Percentiles rank a stretch among this genome's conserved stretches.
Conservation (phyloP, 2,888 invertebrate species). For the Mesorhabditis sp. region DNA sequence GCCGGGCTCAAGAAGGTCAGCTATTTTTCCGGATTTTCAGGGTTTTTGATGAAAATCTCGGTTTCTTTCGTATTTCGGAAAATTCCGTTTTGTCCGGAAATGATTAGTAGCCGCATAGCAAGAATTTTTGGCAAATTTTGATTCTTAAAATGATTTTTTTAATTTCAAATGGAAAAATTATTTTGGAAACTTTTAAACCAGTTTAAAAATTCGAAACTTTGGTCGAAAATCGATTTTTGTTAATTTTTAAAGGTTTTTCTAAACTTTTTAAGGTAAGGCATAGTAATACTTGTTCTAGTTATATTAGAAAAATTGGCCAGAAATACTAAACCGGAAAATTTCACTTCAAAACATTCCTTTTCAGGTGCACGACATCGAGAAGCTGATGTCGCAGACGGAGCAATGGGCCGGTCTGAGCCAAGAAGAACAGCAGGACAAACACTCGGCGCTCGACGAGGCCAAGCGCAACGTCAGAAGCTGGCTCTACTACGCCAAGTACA, state of each 20-base stretch:
- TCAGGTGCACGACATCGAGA: slow-evolving; percentile 74
- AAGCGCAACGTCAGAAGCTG: slow-evolving; percentile 57
- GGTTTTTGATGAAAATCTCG: background rate
- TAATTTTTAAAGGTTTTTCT: no score
- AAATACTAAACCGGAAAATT: background rate
- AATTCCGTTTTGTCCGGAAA: no score
- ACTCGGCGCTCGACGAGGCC: slow-evolving; percentile 50
- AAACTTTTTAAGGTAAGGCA: no score
- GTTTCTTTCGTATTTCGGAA: background rate
- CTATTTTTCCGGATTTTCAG: background rate
- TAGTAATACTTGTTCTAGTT: no score
- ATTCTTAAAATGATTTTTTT: background rate
- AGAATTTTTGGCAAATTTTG: background rate
- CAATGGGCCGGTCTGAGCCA: slow-evolving; percentile 31
- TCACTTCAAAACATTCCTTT: slow-evolving; percentile 29
- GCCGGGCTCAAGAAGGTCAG: slow-evolving; percentile 71
- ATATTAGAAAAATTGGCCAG: no score
- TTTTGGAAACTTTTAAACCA: no score
- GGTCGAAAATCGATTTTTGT: no score
- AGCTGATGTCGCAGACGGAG: slow-evolving; percentile 70
- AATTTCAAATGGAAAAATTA: no score
- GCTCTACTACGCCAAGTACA: slow-evolving; percentile 70
- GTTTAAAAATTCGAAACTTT: no score
- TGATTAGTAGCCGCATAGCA: no score
- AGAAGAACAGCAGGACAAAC: slow-evolving; percentile 40